Percentiles rank a stretch among this genome's conserved stretches.
phyloP scores from a whole-genome alignment of 1,140 invertebrate species.

The Musca vetustissima region DNA sequence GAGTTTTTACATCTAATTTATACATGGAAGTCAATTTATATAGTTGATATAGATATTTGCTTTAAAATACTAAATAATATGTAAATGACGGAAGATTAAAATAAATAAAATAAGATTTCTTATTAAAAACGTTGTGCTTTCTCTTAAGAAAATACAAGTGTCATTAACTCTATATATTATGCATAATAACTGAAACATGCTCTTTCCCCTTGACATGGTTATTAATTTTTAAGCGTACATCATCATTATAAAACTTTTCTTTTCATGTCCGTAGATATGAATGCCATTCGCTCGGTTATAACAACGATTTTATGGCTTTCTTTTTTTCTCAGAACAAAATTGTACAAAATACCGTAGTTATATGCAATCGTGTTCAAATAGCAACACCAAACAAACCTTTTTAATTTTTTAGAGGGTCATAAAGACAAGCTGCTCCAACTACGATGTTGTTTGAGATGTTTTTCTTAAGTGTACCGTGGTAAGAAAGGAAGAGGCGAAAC shows the following conservation, averaged over 20 bases:
- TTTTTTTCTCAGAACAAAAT: constrained; percentile 21
- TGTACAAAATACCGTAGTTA: constrained; percentile 19
- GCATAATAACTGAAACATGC: no score
- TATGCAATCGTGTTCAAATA: background rate
- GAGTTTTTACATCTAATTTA: no score
- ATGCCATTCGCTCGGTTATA: background rate
- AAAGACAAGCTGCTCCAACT: constrained; percentile 15
- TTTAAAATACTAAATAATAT: no score
- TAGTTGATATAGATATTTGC: no score
- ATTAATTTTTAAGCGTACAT: background rate
- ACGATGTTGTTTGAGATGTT: background rate
- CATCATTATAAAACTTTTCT: constrained; percentile 13
- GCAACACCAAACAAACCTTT: background rate
- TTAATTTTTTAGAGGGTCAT: background rate
- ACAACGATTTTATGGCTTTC: constrained; percentile 9
- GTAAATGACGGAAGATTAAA: no score
- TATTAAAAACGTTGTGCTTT: no score
- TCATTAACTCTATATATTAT: no score
- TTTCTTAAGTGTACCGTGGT: background rate
- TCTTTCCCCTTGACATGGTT: background rate
- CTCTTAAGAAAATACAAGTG: no score
- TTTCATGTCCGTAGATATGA: background rate
- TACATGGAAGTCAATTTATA: no score
- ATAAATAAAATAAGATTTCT: no score
- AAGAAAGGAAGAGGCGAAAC: background rate